Base-by-base conservation (phyloP, 2,113 vertebrate genomes). In the Shinisaurus crocodilurus region DNA sequence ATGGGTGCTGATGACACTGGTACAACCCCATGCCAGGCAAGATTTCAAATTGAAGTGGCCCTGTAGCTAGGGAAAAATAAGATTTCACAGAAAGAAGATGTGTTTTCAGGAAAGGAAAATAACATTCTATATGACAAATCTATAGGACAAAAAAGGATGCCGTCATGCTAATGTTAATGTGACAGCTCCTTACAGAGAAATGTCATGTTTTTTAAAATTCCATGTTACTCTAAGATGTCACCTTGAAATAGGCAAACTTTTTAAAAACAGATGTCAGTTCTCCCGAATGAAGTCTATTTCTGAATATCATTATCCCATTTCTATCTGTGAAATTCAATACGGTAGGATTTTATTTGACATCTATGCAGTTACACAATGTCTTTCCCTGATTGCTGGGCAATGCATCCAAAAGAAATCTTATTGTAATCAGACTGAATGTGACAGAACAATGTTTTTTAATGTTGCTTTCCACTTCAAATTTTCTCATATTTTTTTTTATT, bases 281-380 rank as follows among this genome's bases (percentile, higher is more conserved):
- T 91, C 34, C 48, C 76, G 5, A 93, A 95, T 80, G n/a, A 90
- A 89, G 94, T 91, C 88, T 86, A 50, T 82, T 8, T 93, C 79
- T 89, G 65, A 90, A 91, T 95, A 90, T 90, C 88, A 25, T 37
- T 29, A 76, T 89, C 92, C 84, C 0, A 50, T 93, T 96, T 95
- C n/a, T 94, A 20, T 82, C 89, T 92, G 85, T 91, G 94, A 81
- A 95, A 93, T 93, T 95, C 92, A 93, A 85, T 93, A 95, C 91
- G 0, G 0, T 77, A 80, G 60, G 32, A 0, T 12, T 81, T 91
- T 92, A 50, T 84, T 20, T 72, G 87, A 76, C 80, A 91, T 40
- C 81, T 77, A 57, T 86, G 9, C 60, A 88, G 2, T 7, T 90
- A 70, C 3, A 93, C n/a, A 88, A 88, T 76, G 82, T 67, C 12